These are phyloP conservation scores for Odontamblyopus rebecca DNA, from an alignment of 2,797 vertebrate species.

Conservation along the genomic window DNA sequence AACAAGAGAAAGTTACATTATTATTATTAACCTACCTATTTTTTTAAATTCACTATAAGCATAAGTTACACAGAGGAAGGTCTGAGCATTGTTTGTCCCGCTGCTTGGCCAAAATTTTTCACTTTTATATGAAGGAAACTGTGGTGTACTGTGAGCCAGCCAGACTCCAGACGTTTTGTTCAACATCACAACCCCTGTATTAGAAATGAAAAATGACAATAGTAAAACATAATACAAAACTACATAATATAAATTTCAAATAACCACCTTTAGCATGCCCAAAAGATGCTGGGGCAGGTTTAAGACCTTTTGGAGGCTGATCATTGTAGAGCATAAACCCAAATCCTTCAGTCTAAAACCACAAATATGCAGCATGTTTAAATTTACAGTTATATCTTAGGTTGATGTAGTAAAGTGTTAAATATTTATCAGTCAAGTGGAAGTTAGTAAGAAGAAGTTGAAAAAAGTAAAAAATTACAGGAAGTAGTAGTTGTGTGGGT, in stretches of 20 bases:
- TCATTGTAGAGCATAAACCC: slow-evolving; percentile 63
- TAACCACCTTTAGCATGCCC: slow-evolving; percentile 62
- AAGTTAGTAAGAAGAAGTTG: no score
- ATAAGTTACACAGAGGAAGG: slow-evolving; percentile 57
- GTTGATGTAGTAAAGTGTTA: neutral
- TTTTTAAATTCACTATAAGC: slow-evolving; percentile 32
- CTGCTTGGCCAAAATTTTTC: slow-evolving; percentile 49
- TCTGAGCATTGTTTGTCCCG: slow-evolving; percentile 47
- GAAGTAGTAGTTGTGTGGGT: no score
- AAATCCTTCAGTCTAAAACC: slow-evolving; percentile 44
- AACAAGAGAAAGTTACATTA: neutral
- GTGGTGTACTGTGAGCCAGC: slow-evolving; percentile 65
- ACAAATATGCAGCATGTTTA: neutral
- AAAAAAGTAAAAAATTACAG: no score
- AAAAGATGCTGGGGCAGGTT: slow-evolving; percentile 13
- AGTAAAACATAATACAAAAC: neutral
- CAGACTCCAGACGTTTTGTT: slow-evolving; percentile 54
- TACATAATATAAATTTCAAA: neutral
- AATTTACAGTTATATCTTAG: neutral
- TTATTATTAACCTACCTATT: slow-evolving; percentile 40
- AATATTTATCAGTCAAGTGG: no score
- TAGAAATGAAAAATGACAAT: neutral
- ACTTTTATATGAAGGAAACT: slow-evolving; percentile 18
- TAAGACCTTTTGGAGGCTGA: slow-evolving; percentile 31
- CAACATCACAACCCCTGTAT: slow-evolving; percentile 55